Evolutionary conservation across 2,888 invertebrate genomes (phyloP).

Genomic region (Caenorhabditis wallacei): DNA sequence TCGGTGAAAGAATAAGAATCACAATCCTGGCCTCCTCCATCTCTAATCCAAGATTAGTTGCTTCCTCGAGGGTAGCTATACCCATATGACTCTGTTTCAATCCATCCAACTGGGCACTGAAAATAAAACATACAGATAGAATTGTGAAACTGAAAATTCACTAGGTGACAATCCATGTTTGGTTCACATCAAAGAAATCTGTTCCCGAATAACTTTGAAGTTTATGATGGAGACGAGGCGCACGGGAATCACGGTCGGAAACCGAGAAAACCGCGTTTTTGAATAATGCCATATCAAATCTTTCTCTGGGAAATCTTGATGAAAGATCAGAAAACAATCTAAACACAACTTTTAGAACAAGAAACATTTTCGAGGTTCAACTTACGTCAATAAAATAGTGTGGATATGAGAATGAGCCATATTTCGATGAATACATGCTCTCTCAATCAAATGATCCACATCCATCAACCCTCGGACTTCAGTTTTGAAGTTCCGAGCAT

Average conservation of each 20-base stretch:
- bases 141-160: conserved; percentile 19
- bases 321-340: conserved; percentile 64
- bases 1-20: conserved; percentile 73
- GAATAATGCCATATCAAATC: conserved; percentile 64
- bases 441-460: conserved; percentile 74
- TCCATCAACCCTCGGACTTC: conserved; percentile 76
- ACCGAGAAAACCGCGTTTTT: conserved; percentile 66
- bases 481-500: conserved; percentile 62
- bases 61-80: conserved; percentile 73
- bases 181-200: conserved; percentile 69
- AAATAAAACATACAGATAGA: too few relatives aligned
- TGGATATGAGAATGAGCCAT: conserved; percentile 69
- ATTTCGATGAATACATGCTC: conserved; percentile 69
- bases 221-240: conserved; percentile 65
- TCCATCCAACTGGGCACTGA: conserved; percentile 72
- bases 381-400: conserved; percentile 67
- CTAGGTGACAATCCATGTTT: conserved; percentile 75
- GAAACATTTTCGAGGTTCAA: not conserved
- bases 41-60: conserved; percentile 77
- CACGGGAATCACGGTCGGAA: conserved; percentile 58
- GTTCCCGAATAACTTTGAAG: conserved; percentile 66
- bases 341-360: not conserved
- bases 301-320: conserved; percentile 53
- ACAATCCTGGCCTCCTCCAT: conserved; percentile 75
- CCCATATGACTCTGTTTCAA: conserved; percentile 70